Evolutionary conservation across 2,888 invertebrate species (phyloP).

Genomic region (Stenichneumon culpator): DNA sequence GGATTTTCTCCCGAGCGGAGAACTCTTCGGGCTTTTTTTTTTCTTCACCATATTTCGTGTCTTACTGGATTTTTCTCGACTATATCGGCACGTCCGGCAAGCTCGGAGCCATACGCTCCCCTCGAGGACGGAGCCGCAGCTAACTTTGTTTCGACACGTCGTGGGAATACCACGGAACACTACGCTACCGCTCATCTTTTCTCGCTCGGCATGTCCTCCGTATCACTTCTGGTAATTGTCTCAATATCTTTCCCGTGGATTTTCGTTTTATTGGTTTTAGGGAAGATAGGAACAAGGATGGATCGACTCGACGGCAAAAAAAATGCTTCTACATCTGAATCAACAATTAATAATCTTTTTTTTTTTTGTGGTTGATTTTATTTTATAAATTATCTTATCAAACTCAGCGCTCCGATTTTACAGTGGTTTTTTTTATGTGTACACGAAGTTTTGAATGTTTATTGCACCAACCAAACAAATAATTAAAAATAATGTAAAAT

Average conservation of each 20-base stretch:
- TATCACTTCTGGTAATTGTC: slow-evolving; percentile 55
- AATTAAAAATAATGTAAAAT: no score
- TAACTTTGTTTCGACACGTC: slow-evolving; percentile 64
- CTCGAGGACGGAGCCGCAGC: slow-evolving; percentile 25
- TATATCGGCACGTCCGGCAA: slow-evolving; percentile 51
- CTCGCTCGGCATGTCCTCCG: slow-evolving; percentile 13
- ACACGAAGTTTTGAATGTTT: no score
- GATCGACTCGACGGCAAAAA: no score
- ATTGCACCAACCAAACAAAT: no score
- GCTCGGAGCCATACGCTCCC: slow-evolving; percentile 30
- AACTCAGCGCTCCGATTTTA: no score
- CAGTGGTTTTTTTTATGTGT: no score
- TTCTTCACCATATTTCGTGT: background rate
- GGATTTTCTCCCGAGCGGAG: slow-evolving; percentile 40
- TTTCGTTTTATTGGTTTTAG: slow-evolving; percentile 29
- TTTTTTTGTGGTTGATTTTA: no score
- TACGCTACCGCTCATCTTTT: slow-evolving; percentile 33
- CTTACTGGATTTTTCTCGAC: slow-evolving; percentile 36
- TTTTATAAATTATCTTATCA: no score
- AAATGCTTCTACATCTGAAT: no score
- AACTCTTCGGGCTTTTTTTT: slow-evolving; percentile 13
- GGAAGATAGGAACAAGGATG: background rate
- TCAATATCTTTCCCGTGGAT: slow-evolving; percentile 46
- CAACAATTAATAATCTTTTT: no score
- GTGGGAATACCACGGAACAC: slow-evolving; percentile 51